Evolutionary conservation across 2,797 vertebrate species (phyloP), one percentile per base, ranked within the genome.

Genomic region (Takifugu ocellatus): DNA sequence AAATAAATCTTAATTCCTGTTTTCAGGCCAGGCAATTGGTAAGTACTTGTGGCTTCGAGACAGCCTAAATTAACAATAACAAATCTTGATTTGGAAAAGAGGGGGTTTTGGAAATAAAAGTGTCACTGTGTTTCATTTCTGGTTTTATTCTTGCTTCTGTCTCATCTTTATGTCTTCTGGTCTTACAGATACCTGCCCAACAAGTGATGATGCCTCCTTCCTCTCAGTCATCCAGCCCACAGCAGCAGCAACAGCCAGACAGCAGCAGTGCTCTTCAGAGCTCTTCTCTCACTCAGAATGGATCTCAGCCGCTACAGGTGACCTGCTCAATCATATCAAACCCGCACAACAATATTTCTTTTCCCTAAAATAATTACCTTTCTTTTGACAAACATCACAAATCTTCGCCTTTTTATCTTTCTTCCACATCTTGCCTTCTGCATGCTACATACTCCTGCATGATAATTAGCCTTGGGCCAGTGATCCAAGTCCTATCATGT

Each of bases 261-360:
- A 77, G 64, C 77, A 81, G 49, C 29, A 12, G 48, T 29, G 31
- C 42, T 49, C 62, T 54, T 47, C 90, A 86, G 66, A 76, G 58
- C 70, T 61, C 69, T 29, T 25, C 73, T 49, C 48, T 74, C 15
- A 59, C 77, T 8, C 86, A 89, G 83, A 88, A 91, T 59, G 86
- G 87, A 72, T 71, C 86, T 79, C 84, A 89, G 69, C 92, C 88
- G 68, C 79, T 91, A 72, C 94, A 95, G 94, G 95, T 97, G 91
- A 89, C 10, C 49, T 63, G n/a, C 39, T 62, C 6, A 21, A 31
- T 26, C n/a, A 50, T 45, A 27, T 16, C 16, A 16, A 5, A 25
- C 3, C 53, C 33, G 52, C 17, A n/a, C 6, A 5, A 49, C 3
- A 26, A 27, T 50, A 14, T 25, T 57, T 21, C 45, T 59, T n/a